phyloP scores from a whole-genome alignment of 64 coral and sea anemone genomes.

The Stylophora pistillata region DNA sequence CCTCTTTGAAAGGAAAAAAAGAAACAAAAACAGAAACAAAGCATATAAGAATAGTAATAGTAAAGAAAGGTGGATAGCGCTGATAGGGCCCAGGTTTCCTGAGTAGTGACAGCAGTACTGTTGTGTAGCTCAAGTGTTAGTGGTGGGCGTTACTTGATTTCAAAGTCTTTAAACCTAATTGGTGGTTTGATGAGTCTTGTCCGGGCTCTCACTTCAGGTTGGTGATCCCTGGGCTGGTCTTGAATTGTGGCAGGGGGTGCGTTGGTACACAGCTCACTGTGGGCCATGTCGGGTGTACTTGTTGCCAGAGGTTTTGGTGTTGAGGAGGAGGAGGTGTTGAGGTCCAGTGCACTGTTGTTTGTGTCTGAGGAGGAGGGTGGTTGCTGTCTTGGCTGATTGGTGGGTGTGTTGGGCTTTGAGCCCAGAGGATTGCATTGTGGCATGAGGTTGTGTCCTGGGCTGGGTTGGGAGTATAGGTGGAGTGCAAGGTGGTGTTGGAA shows the following conservation, averaged over 20 bases:
- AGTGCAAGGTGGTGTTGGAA: neutral
- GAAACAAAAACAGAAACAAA: too few relatives aligned
- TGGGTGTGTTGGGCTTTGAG: neutral
- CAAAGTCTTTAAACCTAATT: neutral
- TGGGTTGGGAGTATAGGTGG: neutral
- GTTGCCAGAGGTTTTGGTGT: too few relatives aligned
- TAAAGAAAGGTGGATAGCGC: too few relatives aligned
- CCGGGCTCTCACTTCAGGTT: neutral
- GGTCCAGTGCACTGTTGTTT: neutral
- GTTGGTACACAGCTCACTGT: neutral
- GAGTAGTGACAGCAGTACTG: too few relatives aligned
- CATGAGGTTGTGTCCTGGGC: neutral
- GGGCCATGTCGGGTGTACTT: neutral
- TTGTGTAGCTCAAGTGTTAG: neutral
- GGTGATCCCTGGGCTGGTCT: neutral
- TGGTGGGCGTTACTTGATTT: too few relatives aligned
- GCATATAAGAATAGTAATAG: too few relatives aligned
- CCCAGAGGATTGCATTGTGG: neutral
- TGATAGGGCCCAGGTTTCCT: too few relatives aligned
- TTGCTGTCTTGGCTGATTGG: neutral
- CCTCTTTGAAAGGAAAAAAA: too few relatives aligned
- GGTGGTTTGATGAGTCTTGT: slow-evolving; percentile 1
- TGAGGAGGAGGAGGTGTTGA: too few relatives aligned
- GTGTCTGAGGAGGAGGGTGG: neutral
- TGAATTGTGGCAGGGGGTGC: neutral